These are phyloP conservation scores for Acleris emargana DNA, from an alignment of 2,888 invertebrate genomes.

Conservation along the genomic window DNA sequence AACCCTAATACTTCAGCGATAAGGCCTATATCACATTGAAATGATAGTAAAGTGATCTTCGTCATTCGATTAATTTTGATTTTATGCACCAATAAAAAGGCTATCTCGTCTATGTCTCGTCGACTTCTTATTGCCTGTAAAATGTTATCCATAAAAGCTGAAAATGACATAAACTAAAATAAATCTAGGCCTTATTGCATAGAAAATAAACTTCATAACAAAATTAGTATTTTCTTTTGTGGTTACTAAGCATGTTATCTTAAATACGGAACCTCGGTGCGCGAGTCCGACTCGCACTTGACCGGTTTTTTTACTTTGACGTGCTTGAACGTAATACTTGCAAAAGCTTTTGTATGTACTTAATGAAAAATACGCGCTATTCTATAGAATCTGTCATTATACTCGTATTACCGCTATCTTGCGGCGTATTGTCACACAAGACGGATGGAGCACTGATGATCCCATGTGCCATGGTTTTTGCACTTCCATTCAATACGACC, in stretches of 20 bases:
- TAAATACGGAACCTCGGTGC: too few relatives aligned
- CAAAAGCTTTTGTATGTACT: too few relatives aligned
- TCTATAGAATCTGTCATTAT: conserved; percentile 27
- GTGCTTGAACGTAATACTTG: too few relatives aligned
- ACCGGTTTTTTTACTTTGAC: too few relatives aligned
- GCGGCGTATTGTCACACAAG: conserved; percentile 40
- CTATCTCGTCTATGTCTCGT: conserved; percentile 7
- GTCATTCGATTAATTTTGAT: conserved; percentile 13
- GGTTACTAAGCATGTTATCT: too few relatives aligned
- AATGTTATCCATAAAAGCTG: conserved; percentile 15
- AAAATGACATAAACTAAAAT: too few relatives aligned
- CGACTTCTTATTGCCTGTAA: conserved; percentile 22
- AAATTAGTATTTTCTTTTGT: too few relatives aligned
- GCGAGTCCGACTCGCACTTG: too few relatives aligned
- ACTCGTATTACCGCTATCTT: conserved; percentile 40
- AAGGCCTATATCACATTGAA: conserved; percentile 5
- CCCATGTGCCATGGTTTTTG: conserved; percentile 52
- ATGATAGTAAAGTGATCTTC: background rate
- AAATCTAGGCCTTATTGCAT: too few relatives aligned
- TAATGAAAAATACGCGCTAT: background rate
- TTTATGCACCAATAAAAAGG: conserved; percentile 32
- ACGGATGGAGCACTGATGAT: conserved; percentile 43
- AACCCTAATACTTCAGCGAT: conserved; percentile 1
- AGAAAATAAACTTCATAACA: too few relatives aligned
- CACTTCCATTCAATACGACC: conserved; percentile 39